phyloP scores from a whole-genome alignment of 2,113 vertebrate species.

The Nannospalax galili region DNA sequence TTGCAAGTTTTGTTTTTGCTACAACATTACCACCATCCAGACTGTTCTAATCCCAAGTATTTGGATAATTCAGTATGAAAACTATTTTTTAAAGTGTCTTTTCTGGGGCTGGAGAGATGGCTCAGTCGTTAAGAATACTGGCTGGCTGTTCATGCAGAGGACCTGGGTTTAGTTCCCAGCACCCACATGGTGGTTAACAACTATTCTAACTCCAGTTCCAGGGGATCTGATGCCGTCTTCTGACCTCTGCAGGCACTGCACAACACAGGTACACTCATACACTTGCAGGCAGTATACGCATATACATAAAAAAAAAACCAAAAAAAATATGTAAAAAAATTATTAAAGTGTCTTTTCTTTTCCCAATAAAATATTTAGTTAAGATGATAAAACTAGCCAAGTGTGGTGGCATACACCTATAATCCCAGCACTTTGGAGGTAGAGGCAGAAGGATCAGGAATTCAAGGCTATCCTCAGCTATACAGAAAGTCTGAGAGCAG shows the following conservation, averaged over 20 bases:
- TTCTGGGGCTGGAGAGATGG: too few species aligned
- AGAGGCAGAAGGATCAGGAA: neutral
- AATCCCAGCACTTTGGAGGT: neutral
- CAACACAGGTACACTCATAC: too few species aligned
- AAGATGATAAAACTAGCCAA: conserved; percentile 41
- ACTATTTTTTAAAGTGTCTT: conserved; percentile 7
- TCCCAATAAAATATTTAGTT: conserved; percentile 63
- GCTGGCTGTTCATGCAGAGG: too few species aligned
- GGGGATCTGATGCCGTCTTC: too few species aligned
- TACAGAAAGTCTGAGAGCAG: neutral
- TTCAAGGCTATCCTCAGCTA: neutral
- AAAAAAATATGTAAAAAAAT: neutral
- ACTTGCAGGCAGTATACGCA: too few species aligned
- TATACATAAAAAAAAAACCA: too few species aligned
- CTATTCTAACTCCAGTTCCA: too few species aligned
- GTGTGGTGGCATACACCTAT: neutral
- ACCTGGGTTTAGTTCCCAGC: too few species aligned
- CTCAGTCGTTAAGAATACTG: too few species aligned
- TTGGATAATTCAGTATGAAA: conserved; percentile 48
- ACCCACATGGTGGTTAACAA: too few species aligned
- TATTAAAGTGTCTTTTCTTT: neutral
- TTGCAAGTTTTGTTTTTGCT: neutral
- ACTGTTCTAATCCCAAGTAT: conserved; percentile 41
- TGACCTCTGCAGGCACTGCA: too few species aligned
- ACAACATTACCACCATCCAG: neutral